Evolutionary conservation across 2,888 invertebrate species (phyloP), one percentile per base, ranked within the genome.

Genomic region (Cheilosia scutellata): DNA sequence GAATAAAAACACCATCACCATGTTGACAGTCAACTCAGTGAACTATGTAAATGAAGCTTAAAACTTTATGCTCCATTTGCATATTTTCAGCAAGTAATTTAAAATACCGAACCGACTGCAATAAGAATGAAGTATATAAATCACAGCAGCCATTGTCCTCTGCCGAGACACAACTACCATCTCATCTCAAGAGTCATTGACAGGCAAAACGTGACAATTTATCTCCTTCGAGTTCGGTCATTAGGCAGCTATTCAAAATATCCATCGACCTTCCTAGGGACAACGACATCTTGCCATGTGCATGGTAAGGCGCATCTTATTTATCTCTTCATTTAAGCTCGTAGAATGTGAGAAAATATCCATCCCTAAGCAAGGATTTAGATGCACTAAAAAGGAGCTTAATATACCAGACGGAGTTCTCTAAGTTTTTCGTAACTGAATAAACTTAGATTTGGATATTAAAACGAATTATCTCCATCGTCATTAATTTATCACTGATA

Each of bases 51-150:
- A 74, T 55, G 5, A 42, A 55, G 25, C 27, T 53, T 25, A 44
- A 63, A 44, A 49, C 27, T 20, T 55, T 63, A 42, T 33, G 44
- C 33, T 53, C 16, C 63, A 74, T 74, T 74, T 74, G 74, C 74
- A 74, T 74, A 55, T 55, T 63, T 44, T 63, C 53, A 55, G 44
- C 55, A 53, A 62, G 44, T 9, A 31, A 63, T 63, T 72, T 53
- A 62, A 62, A 62, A 72, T 72, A 42, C 62, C 60, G 11, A 20
- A 49, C 71, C 62, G 13, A 16, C 33, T 62, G 31, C 63, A 74
- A n/a, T 40, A 44, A 72, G 29, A 16, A n/a, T 53, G 63, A 55
- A 62, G 25, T 51, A 29, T 20, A 40, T 37, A 72, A 49, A 27
- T 51, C 72, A 53, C 16, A 13, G 42, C 6, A 25, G 42, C 44